Evolutionary conservation across 2,797 vertebrate genomes (phyloP), one percentile per base, ranked within the genome.

Genomic region (Avahi laniger): DNA sequence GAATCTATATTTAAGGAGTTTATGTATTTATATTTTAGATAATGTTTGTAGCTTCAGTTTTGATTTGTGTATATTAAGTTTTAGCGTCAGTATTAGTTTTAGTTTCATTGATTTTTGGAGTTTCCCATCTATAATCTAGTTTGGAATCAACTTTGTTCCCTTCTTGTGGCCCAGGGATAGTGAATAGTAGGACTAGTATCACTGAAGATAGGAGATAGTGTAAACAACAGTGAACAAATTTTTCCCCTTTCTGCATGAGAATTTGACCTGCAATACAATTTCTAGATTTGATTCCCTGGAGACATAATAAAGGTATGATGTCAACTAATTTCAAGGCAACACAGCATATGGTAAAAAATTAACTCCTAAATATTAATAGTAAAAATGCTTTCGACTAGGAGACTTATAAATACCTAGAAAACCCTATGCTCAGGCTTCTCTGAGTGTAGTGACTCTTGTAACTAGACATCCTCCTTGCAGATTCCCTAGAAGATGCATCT

Each of bases 221-320:
- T 54, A 20, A 70, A 79, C 18, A 48, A 88, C 12, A 22, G 12
- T 41, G 57, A 81, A 48, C 41, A 88, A 24, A 33, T 54, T 73
- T n/a, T 82, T 75, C 46, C 8, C 33, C 38, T 63, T 81, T 54
- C 57, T 67, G 38, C 12, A 33, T n/a, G 43, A 59, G 69, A 82
- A 82, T 75, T 20, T 75, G 26, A 50, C 48, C 38, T 41, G 67
- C 28, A 67, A 14, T 65, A n/a, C n/a, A 81, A 67, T 67, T 28
- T 75, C 83, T 20, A 48, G 38, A 81, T 95, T 38, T 81, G n/a
- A 87, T 57, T 54, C n/a, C 15, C 28, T 73, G 24, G 46, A 57
- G 35, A 63, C 33, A n/a, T 59, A 10, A 59, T 59, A 84, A 78
- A 84, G 14, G 20, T 4, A 72, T 61, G 80, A 15, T 33, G 41